Evolutionary conservation across 2,888 invertebrate genomes (phyloP), one percentile per base, ranked within the genome.

Genomic region (Agonopterix subpropinquella): DNA sequence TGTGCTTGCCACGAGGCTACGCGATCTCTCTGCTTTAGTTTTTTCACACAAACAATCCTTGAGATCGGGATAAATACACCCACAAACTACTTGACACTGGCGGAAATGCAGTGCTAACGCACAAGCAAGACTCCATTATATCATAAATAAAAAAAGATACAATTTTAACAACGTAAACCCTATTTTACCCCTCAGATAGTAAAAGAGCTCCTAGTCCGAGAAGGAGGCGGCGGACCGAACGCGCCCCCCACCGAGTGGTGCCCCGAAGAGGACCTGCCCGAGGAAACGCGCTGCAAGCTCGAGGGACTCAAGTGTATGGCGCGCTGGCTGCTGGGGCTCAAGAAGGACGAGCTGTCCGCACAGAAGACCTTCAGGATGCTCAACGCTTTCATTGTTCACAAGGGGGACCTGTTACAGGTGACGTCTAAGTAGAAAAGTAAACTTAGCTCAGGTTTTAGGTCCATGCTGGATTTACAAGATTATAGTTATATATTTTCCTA

Each of bases 251-350:
- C 90, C 41, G 90, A 91, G 13, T 98, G 98, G 98, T 96, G 96
- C 73, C 78, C 91, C 0, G 96, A 97, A 70, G 94, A 95, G 4
- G 92, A 95, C 48, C 86, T 98, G 28, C 97, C 98, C 0, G 95
- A 96, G 62, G 97, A 97, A 77, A 98, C 98, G 0, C 90, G 94
- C 41, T 96, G 96, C 84, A 97, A 98, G 88, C 92, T 98, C 53
- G 97, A 98, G 79, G 98, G 96, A 0, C 91, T 98, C 65, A 99
- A 99, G 81, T 94, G 98, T 55, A 97, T 99, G 94, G 98, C 98
- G 0, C 92, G 98, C 44, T 98, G 98, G 98, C 86, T 98, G 42
- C 87, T 98, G 39, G 98, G 98, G 0, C 85, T 98, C 47, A 97
- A 96, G 80, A 93, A 93, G 52, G 96, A 97, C 69, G 94, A 94